Percentiles rank a stretch among this genome's conserved stretches.
phyloP scores from a whole-genome alignment of 1,140 invertebrate genomes.

The Bombus terrestris region DNA sequence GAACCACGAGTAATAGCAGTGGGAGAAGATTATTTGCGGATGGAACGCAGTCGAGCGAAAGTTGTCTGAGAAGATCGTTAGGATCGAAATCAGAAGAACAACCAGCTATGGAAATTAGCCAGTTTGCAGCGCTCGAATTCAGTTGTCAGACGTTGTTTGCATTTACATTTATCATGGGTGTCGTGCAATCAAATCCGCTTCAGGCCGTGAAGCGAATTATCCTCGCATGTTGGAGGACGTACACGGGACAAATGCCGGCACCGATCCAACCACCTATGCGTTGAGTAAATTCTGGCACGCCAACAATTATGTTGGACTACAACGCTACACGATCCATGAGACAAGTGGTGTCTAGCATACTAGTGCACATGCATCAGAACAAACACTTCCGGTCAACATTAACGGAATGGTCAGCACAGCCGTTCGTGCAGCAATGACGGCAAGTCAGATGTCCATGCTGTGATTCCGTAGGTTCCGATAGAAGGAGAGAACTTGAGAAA shows the following conservation, averaged over 20 bases:
- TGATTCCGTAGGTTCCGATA: neutral
- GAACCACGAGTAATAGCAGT: no score
- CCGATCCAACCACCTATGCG: conserved; percentile 32
- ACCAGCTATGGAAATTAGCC: conserved; percentile 14
- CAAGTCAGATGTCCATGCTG: neutral
- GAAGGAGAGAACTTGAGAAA: neutral
- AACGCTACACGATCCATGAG: conserved; percentile 27
- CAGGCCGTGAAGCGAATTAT: conserved; percentile 38
- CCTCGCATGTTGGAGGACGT: conserved; percentile 11
- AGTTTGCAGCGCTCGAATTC: neutral
- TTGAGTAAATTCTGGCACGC: conserved; percentile 44
- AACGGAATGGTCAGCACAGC: conserved; percentile 14
- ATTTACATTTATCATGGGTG: conserved; percentile 50
- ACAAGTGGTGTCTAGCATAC: conserved; percentile 7
- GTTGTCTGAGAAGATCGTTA: no score
- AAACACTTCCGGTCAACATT: conserved; percentile 51
- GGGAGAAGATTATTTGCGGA: neutral
- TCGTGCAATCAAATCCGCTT: conserved; percentile 48
- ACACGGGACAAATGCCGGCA: conserved; percentile 32
- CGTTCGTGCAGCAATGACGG: neutral
- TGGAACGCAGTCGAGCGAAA: no score
- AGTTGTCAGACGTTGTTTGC: conserved; percentile 45
- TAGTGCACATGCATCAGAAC: conserved; percentile 28
- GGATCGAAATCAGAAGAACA: conserved; percentile 22
- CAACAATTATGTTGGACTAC: conserved; percentile 49